Percentiles rank a stretch among this genome's conserved stretches.
These are phyloP conservation scores for Morinoia aosen DNA, from an alignment of 2,888 invertebrate species.

Conservation along the genomic window DNA sequence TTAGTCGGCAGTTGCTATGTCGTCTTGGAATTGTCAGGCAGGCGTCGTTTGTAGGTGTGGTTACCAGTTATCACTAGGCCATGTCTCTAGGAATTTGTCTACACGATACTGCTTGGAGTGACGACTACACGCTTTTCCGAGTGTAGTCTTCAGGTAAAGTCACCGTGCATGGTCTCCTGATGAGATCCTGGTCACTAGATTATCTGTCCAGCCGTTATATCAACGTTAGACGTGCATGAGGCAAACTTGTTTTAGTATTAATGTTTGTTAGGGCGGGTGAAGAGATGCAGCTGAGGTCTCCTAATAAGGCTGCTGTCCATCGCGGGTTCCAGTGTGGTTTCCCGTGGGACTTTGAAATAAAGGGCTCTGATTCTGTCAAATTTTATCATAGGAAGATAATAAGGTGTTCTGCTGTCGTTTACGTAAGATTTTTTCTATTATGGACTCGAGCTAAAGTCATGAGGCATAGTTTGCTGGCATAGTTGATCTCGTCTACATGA, in stretches of 20 bases:
- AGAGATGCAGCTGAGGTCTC: background rate
- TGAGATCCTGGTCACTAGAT: background rate
- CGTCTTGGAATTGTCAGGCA: background rate
- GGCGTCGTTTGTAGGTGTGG: background rate
- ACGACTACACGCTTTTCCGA: background rate
- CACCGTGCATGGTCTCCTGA: background rate
- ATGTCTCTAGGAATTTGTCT: background rate
- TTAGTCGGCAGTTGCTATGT: background rate
- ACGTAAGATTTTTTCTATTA: background rate
- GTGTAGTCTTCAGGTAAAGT: background rate
- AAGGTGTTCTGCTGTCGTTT: background rate
- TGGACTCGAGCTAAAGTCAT: no score
- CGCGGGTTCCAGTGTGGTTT: background rate
- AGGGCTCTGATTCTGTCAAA: background rate
- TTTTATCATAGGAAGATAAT: background rate
- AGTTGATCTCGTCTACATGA: no score
- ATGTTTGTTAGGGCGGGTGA: background rate
- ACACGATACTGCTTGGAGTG: background rate
- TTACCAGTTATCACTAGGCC: background rate
- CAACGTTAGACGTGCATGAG: background rate
- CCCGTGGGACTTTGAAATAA: background rate
- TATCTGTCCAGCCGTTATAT: background rate
- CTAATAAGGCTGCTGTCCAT: background rate
- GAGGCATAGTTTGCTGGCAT: no score
- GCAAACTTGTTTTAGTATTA: no score